phyloP scores from a whole-genome alignment of 2,797 vertebrate genomes.

The Coregonus ussuriensis region DNA sequence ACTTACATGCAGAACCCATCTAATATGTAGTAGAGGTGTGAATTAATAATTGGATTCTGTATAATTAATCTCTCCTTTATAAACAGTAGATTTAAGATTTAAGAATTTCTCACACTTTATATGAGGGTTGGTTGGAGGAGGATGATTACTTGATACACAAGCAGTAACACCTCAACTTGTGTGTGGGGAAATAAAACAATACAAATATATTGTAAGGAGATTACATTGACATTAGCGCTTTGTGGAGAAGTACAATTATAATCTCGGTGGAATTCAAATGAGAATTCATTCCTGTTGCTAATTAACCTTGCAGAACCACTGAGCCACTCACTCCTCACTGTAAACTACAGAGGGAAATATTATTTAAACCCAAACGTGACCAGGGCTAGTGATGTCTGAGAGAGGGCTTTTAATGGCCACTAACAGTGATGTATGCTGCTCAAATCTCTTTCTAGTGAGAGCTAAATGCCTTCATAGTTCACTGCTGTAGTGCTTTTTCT shows the following conservation, averaged over 20 bases:
- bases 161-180: not conserved
- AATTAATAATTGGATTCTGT: not conserved
- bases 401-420: conserved; percentile 34
- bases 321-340: conserved; percentile 63
- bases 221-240: conserved; percentile 38
- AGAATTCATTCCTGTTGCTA: conserved; percentile 75
- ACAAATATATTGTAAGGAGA: conserved; percentile 12
- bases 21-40: not conserved
- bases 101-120: not conserved
- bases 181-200: not conserved
- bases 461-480: conserved; percentile 41
- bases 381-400: conserved; percentile 36
- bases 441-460: conserved; percentile 52
- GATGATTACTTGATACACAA: not conserved
- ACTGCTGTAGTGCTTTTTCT: conserved; percentile 36
- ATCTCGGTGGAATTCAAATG: conserved; percentile 43
- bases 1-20: no score
- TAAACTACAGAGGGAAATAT: conserved; percentile 81
- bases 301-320: conserved; percentile 78
- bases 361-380: conserved; percentile 67
- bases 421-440: conserved; percentile 51
- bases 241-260: conserved; percentile 53
- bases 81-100: not conserved
- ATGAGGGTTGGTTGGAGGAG: not conserved
- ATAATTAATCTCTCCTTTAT: not conserved